Base-by-base conservation (phyloP, 2,797 vertebrate species). In the Mastacembelus armatus region DNA sequence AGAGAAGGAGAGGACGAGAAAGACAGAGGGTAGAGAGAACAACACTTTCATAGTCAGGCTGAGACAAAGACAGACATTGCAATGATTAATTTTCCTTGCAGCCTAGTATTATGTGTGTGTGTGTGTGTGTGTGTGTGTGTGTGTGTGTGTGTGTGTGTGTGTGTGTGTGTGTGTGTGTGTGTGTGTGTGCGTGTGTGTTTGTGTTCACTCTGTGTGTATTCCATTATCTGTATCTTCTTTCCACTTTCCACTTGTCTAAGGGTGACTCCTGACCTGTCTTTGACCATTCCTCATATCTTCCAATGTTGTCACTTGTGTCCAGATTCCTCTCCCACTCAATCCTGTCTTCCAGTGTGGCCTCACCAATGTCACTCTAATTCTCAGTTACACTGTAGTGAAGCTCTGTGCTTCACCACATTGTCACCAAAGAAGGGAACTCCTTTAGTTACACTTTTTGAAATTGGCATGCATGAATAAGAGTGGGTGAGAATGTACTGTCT, bases 31-130 rank as follows among this genome's bases (percentile, higher is more conserved):
- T 67, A 69, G 49, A 79, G 63, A 79, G 74, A 82, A 85, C 69
- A 86, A 77, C 77, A 71, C 52, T 61, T 64, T 74, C 54, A 57
- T 35, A 76, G 73, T 70, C 63, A 62, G 44, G n/a, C 57, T 35
- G 57, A 79, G 76, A 81, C 69, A 80, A 71, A 78, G 77, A 83
- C 71, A 74, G 81, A 83, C 66, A 62, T 55, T 63, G 40, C 62
- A 82, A 59, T 78, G 72, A 88, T 86, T 81, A 74, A 80, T 76
- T 79, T 78, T 78, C 27, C 49, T 81, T 52, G 63, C 60, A 29
- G 42, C 57, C 52, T 39, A 12, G 35, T 32, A 7, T 32, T 30
- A 15, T 58, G 48, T 45, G 16, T 44, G 18, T 48, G 10, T 24
- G 22, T 36, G 21, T 27, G 15, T 35, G 24, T 55, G 58, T 15